Conservation (phyloP, 2,113 vertebrate species). For the Salvelinus sp. region DNA sequence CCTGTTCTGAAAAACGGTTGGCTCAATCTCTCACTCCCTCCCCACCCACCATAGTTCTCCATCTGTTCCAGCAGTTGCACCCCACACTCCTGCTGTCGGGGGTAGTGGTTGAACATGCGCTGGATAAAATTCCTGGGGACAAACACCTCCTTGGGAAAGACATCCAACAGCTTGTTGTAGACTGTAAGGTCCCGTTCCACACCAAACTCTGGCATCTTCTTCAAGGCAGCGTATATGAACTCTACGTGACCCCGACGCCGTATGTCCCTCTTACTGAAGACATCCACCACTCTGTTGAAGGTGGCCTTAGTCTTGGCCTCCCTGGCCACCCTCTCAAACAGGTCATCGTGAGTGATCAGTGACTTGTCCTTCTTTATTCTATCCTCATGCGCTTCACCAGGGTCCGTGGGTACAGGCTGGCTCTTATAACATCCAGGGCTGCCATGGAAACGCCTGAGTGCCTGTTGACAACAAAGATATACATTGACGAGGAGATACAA, state of each 20-base stretch:
- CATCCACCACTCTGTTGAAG: slow-evolving; percentile 72
- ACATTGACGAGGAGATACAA: not conserved
- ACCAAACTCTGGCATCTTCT: slow-evolving; percentile 83
- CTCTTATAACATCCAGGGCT: slow-evolving; percentile 37
- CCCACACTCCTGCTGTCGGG: slow-evolving; percentile 87
- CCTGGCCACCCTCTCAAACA: slow-evolving; percentile 66
- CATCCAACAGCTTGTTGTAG: slow-evolving; percentile 85
- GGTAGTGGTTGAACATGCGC: slow-evolving; percentile 85
- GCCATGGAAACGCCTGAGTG: slow-evolving; percentile 50
- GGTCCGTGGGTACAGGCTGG: not conserved
- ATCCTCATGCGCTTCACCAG: slow-evolving; percentile 14
- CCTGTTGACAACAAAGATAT: slow-evolving; percentile 23
- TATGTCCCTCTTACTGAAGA: slow-evolving; percentile 71
- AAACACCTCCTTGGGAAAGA: slow-evolving; percentile 91
- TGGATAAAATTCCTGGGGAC: slow-evolving; percentile 80
- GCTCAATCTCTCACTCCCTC: not conserved
- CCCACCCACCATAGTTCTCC: slow-evolving; percentile 80
- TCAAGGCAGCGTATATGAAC: slow-evolving; percentile 86
- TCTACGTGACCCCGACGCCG: slow-evolving; percentile 84
- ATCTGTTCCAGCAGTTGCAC: slow-evolving; percentile 85
- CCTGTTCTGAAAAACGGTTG: not conserved
- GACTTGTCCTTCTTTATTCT: slow-evolving; percentile 15
- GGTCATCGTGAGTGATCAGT: slow-evolving; percentile 58
- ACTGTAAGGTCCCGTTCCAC: slow-evolving; percentile 79
- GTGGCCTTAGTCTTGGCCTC: slow-evolving; percentile 70